Conservation (phyloP, 2,797 vertebrate genomes). For the Clarias fuscus region DNA sequence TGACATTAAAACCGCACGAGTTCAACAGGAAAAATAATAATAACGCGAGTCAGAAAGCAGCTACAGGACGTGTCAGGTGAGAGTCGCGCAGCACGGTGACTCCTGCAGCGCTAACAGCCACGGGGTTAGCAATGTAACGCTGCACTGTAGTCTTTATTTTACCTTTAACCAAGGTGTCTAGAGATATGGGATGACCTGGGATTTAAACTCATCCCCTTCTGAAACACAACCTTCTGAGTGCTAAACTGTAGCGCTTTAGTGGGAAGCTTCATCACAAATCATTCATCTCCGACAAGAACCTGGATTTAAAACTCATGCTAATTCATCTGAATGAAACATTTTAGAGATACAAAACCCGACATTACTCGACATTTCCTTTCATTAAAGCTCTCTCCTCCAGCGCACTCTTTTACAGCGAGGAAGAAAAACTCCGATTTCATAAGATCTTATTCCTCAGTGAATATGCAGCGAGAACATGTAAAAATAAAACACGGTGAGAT, state of each 20-base stretch:
- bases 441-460: conserved; percentile 36
- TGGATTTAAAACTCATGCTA: background rate
- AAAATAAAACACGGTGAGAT: conserved; percentile 50
- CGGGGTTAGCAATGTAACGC: background rate
- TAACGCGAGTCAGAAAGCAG: background rate
- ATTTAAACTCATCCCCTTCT: background rate
- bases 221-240: background rate
- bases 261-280: background rate
- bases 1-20: background rate
- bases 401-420: background rate
- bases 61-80: background rate
- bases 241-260: background rate
- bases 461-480: conserved; percentile 35
- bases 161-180: background rate
- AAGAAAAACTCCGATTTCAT: background rate
- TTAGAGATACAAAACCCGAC: background rate
- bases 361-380: background rate
- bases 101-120: background rate
- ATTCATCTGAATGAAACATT: background rate
- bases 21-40: no score
- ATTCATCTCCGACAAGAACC: background rate
- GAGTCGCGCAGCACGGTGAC: no score
- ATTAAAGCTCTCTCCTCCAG: conserved; percentile 1
- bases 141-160: background rate
- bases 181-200: background rate